Evolutionary conservation across 2,113 vertebrate species (phyloP).

Genomic region (Piprites chloris): DNA sequence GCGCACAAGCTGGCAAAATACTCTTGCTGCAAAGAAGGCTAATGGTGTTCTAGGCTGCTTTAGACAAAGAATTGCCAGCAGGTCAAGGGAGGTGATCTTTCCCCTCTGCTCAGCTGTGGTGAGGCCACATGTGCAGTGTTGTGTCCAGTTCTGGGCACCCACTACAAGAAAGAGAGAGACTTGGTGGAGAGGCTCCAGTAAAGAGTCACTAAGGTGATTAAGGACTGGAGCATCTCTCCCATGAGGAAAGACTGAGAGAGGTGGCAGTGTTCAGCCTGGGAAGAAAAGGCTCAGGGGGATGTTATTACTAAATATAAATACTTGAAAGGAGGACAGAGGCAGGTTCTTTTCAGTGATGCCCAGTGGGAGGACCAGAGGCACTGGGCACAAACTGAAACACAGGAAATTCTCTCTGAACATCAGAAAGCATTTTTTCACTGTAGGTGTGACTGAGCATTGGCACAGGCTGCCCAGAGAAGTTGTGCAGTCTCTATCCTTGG

Average conservation of each 20-base stretch:
- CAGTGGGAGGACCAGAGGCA: background rate
- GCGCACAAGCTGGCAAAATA: background rate
- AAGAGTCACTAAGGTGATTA: background rate
- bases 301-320: background rate
- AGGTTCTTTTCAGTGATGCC: background rate
- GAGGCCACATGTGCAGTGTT: background rate
- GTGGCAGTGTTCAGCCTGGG: background rate
- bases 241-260: background rate
- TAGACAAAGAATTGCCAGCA: background rate
- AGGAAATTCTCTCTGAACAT: background rate
- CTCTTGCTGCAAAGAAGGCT: background rate
- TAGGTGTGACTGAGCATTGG: background rate
- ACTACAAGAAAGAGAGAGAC: background rate
- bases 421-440: background rate
- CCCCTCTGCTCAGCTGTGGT: background rate
- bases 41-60: background rate
- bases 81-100: background rate
- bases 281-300: background rate
- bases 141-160: background rate
- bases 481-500: background rate
- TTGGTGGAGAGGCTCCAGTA: background rate
- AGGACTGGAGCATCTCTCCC: background rate
- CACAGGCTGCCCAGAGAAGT: background rate
- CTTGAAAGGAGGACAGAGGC: background rate
- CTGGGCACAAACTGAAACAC: background rate